Conservation (phyloP, 2,797 vertebrate species). For the Moxostoma hubbsi region DNA sequence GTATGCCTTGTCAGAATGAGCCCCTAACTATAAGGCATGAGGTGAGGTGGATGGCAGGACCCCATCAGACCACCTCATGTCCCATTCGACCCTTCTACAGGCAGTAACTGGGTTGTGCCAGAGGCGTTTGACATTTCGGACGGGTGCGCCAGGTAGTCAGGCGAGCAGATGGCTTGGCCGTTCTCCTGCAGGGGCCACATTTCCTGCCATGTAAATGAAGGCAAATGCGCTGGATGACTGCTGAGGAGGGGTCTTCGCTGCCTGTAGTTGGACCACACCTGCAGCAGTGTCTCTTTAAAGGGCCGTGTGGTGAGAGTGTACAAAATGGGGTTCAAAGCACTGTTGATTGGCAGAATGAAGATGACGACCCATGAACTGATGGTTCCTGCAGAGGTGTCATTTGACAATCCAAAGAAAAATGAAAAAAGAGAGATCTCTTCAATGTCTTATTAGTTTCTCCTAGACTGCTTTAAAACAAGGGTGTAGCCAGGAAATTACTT, state of each 20-base stretch:
- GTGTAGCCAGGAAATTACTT: too few species aligned
- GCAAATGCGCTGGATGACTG: slow-evolving; percentile 77
- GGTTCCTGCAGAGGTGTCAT: slow-evolving; percentile 76
- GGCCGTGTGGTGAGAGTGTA: slow-evolving; percentile 96
- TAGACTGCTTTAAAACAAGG: too few species aligned
- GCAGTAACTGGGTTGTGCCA: slow-evolving; percentile 46
- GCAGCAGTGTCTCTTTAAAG: slow-evolving; percentile 95
- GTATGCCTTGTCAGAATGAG: slow-evolving; percentile 14
- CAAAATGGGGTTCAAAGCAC: slow-evolving; percentile 95
- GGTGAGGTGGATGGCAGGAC: slow-evolving; percentile 4
- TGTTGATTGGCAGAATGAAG: slow-evolving; percentile 97
- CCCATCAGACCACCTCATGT: slow-evolving; percentile 22
- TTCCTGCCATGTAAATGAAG: slow-evolving; percentile 91
- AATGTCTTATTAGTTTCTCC: too few species aligned
- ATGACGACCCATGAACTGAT: slow-evolving; percentile 98
- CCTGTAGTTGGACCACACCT: slow-evolving; percentile 92
- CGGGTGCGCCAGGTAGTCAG: slow-evolving; percentile 70
- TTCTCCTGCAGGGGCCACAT: slow-evolving; percentile 89
- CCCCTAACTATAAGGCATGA: slow-evolving; percentile 3
- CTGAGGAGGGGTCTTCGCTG: slow-evolving; percentile 80
- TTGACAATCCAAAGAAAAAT: too few species aligned
- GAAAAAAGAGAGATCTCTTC: too few species aligned
- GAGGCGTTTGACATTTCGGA: slow-evolving; percentile 71
- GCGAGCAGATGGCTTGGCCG: slow-evolving; percentile 69
- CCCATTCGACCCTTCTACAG: background rate